A percentile compares a stretch with the other conserved stretches of the same genome.
phyloP scores from a whole-genome alignment of 2,888 invertebrate species.

The Temnothorax rugatulus region DNA sequence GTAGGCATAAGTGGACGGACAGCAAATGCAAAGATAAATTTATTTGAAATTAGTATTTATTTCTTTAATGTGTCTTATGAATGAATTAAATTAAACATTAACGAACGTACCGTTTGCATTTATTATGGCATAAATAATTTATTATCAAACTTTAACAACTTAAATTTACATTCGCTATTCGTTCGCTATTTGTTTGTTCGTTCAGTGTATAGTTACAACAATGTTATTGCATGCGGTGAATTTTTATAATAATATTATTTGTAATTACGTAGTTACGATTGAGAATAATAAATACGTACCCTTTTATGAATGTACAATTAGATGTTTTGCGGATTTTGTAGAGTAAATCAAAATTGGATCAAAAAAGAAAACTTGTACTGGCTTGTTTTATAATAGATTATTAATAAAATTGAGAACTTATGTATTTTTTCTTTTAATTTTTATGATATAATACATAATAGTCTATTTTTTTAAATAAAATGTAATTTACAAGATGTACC shows the following conservation, averaged over 20 bases:
- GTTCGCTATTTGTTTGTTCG: neutral
- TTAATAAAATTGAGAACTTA: neutral
- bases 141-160: neutral
- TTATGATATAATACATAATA: neutral
- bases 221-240: slow-evolving; percentile 32
- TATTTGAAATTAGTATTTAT: neutral
- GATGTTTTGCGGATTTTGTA: neutral
- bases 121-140: neutral
- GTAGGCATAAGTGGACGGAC: neutral
- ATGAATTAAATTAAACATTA: neutral
- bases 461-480: neutral
- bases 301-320: slow-evolving; percentile 12
- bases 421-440: neutral
- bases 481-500: neutral
- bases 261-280: slow-evolving; percentile 14
- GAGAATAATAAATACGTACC: neutral
- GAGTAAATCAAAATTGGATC: neutral
- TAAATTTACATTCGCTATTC: neutral
- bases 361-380: neutral
- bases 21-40: slow-evolving; percentile 12
- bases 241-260: slow-evolving; percentile 1
- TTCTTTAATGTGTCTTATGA: neutral
- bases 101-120: neutral
- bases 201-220: neutral
- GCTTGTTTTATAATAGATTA: neutral